phyloP scores from a whole-genome alignment of 2,797 vertebrate species.

The Ciconia nigra region DNA sequence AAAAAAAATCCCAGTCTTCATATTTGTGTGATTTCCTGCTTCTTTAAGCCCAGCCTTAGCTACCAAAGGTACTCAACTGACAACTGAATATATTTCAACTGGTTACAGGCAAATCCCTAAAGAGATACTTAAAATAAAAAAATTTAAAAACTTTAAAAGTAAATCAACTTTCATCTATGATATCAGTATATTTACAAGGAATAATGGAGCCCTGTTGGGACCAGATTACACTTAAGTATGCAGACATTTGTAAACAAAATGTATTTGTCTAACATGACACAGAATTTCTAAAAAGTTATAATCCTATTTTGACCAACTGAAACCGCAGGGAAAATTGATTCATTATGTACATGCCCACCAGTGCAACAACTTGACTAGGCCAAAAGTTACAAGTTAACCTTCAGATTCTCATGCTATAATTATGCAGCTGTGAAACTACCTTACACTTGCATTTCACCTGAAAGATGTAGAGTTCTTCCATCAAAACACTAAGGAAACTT shows the following conservation, averaged over 20 bases:
- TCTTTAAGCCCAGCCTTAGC: not conserved
- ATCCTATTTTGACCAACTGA: not conserved
- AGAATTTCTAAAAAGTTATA: not conserved
- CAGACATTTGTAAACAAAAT: not conserved
- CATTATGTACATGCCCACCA: rapidly evolving
- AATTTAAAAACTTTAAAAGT: not conserved
- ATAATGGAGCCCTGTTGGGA: not conserved
- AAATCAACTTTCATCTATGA: not conserved
- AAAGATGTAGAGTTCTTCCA: not conserved
- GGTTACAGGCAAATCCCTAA: not conserved
- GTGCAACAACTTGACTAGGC: not conserved
- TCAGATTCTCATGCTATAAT: not conserved
- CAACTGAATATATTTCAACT: not conserved
- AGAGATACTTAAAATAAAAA: not conserved
- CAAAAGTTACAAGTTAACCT: not conserved
- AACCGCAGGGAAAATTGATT: not conserved
- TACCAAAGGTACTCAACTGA: not conserved
- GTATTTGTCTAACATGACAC: not conserved
- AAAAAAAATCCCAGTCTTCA: not conserved
- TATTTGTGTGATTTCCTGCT: not conserved
- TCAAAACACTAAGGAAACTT: not conserved
- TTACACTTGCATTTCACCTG: not conserved
- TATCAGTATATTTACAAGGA: not conserved
- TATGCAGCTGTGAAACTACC: not conserved
- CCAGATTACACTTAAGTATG: not conserved